Base-by-base conservation (phyloP, 2,113 vertebrate genomes). In the Chrysochloris asiatica region DNA sequence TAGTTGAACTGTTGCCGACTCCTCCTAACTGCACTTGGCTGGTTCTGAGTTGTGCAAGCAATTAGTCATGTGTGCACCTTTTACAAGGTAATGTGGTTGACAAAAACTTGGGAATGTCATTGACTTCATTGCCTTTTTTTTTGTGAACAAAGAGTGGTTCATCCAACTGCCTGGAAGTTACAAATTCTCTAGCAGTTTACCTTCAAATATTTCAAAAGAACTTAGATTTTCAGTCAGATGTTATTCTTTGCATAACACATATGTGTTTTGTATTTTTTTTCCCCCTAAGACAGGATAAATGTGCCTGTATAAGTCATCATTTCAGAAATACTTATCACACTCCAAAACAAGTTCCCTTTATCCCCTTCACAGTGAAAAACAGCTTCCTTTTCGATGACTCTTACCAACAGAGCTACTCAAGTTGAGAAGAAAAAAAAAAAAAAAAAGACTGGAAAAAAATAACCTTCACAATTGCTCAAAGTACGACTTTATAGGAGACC, bases 401-500 rank as follows among this genome's bases (percentile, higher is more conserved):
- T 54, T 91, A 95, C 80, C 67, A 91, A 93, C 87, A 95, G 93
- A 95, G 56, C 56, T 94, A 80, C 80, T 95, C 89, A 72, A 96
- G 84, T 93, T 96, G 97, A 96, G 36, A 93, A 80, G 91, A 59
- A 61, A 47, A 33, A 4, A 36, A 38, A 30, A 8, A 24, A 22
- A 41, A 69, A 71, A 52, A 93, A 90, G 93, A 87, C 67, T 91
- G 21, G 22, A 41, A 92, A 85, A 93, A 93, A 95, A 94, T 72
- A 85, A 75, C 26, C n/a, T 54, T 86, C 48, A 95, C 83, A 81
- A 59, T 56, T 89, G 92, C 93, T 96, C 96, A 95, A 97, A 96
- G 54, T 65, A 94, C 17, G 81, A 96, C 96, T 97, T 97, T 96
- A 96, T 10, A 65, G 79, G 63, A 96, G 92, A 95, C 59, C 95